phyloP scores from a whole-genome alignment of 2,888 invertebrate genomes.

The Odiellus spinosus region DNA sequence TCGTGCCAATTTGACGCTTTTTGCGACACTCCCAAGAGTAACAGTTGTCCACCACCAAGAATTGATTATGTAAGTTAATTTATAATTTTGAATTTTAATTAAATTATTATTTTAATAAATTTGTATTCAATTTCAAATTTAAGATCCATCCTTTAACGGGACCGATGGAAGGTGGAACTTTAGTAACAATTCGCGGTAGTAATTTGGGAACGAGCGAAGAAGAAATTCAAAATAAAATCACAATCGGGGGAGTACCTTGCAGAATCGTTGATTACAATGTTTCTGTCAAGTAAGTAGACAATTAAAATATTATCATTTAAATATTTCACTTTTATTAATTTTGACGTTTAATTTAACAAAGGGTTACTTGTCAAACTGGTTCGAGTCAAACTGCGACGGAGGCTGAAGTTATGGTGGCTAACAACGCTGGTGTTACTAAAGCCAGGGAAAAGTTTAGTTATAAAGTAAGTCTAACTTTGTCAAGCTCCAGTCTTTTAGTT shows the following conservation, averaged over 20 bases:
- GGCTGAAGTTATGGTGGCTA: slow-evolving; percentile 73
- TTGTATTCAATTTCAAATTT: slow-evolving; percentile 19
- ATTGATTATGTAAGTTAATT: slow-evolving; percentile 66
- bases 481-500: too few relatives aligned
- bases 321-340: too few relatives aligned
- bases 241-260: slow-evolving; percentile 78
- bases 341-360: background rate
- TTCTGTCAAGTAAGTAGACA: slow-evolving; percentile 26
- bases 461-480: slow-evolving; percentile 44
- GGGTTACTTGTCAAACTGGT: slow-evolving; percentile 75
- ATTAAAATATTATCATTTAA: background rate
- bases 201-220: slow-evolving; percentile 83
- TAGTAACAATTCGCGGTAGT: slow-evolving; percentile 88
- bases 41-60: slow-evolving; percentile 61
- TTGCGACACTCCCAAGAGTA: slow-evolving; percentile 42
- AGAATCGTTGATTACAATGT: slow-evolving; percentile 67
- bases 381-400: slow-evolving; percentile 47
- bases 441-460: slow-evolving; percentile 79
- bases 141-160: slow-evolving; percentile 85
- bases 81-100: too few relatives aligned
- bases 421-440: slow-evolving; percentile 74
- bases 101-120: background rate
- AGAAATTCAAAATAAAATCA: slow-evolving; percentile 81
- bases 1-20: slow-evolving; percentile 70
- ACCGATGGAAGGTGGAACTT: slow-evolving; percentile 88